Evolutionary conservation across 2,797 vertebrate genomes (phyloP).

Genomic region (Bovichtus variegatus): DNA sequence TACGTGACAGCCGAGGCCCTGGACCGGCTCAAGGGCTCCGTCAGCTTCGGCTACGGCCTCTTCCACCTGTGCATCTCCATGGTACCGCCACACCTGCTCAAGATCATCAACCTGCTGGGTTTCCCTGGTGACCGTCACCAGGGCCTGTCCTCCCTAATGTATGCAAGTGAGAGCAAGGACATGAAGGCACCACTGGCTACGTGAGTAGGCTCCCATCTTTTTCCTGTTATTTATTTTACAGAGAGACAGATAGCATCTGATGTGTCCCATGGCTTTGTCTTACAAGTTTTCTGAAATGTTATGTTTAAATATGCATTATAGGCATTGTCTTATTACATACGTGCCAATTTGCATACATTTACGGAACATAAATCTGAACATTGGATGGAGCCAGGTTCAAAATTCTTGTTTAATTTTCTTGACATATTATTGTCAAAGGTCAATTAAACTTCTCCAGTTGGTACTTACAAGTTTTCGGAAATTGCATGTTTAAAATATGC

Average conservation of each 20-base stretch:
- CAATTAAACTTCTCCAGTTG: too few species aligned
- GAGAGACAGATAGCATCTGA: background rate
- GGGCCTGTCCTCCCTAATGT: slow-evolving; percentile 96
- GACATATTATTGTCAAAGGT: too few species aligned
- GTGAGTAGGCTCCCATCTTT: slow-evolving; percentile 87
- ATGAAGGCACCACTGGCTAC: slow-evolving; percentile 99
- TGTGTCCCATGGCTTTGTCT: background rate
- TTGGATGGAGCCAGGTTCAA: too few species aligned
- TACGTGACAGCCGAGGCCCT: slow-evolving; percentile 87
- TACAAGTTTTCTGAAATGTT: too few species aligned
- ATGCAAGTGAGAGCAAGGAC: slow-evolving; percentile 99
- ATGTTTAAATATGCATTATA: too few species aligned
- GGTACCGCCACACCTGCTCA: slow-evolving; percentile 99
- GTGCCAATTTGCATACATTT: too few species aligned
- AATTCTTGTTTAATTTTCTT: too few species aligned
- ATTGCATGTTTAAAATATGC: too few species aligned
- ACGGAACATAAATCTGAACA: too few species aligned
- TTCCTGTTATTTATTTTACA: background rate
- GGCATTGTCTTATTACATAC: too few species aligned
- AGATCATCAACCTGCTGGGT: slow-evolving; percentile 99
- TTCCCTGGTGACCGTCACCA: slow-evolving; percentile 98
- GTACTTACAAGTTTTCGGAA: too few species aligned
- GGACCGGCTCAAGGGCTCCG: slow-evolving; percentile 97
- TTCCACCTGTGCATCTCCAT: slow-evolving; percentile 99
- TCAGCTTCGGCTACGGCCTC: slow-evolving; percentile 99